Base-by-base conservation (phyloP, 2,797 vertebrate species). In the Spinibarbus caldwelli region DNA sequence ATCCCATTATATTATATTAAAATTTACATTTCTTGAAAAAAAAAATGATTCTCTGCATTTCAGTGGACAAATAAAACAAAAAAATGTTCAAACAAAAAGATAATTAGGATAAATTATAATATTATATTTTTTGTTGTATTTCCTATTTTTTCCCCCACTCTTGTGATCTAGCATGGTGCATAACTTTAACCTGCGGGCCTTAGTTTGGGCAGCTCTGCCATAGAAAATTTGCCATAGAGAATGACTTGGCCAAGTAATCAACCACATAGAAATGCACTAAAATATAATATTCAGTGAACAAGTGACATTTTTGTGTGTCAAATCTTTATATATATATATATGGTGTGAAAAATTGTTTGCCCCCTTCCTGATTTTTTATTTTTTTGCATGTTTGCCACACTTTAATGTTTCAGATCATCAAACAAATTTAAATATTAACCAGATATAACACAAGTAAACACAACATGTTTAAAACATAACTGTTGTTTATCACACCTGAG, bases 231-330 rank as follows among this genome's bases (percentile, higher is more conserved):
- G 9, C 36, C 19, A 26, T n/a, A 59, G n/a, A 59, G 10, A 38
- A 11, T 41, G 10, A 71, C 41, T 29, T 43, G 0, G 41, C 41
- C 14, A 45, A 71, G 23, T 26, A 17, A 71, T 14, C 7, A 71
- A 71, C 68, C 23, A 71, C 41, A 17, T 45, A 72, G 26, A 45
- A 72, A 26, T 72, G 41, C 70, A 45, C 70, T 45, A 72, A 45
- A 45, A 5, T 72, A 12, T 70, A 19, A 45, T 45, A 26, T 26
- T 45, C n/a, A 23, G 49, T 54, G 49, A 54, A 21, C 21, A 52
- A 52, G 49, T 52, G 6, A 21, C 0, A 21, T 21, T 52, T 52
- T 49, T 49, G 47, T 17, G 17, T 49, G 6, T 49, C 6, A 15
- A 43, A 43, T 43, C 10, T 47, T 52, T 34, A 34, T 34, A 34